Evolutionary conservation across 2,888 invertebrate species (phyloP).

Genomic region (Empis livida): DNA sequence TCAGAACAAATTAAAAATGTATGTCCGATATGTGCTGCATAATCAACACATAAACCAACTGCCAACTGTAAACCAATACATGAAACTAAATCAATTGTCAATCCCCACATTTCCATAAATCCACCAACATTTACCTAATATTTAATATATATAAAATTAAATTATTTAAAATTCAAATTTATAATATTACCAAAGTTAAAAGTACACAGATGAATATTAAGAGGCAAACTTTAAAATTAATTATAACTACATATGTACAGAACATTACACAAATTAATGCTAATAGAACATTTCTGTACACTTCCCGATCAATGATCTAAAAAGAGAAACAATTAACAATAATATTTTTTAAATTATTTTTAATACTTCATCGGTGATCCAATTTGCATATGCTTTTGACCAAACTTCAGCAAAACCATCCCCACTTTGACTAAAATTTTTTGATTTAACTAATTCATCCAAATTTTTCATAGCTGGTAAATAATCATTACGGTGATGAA

Average conservation of each 20-base stretch:
- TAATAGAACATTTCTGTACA: conserved; percentile 59
- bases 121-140: conserved; percentile 51
- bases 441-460: conserved; percentile 41
- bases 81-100: conserved; percentile 69
- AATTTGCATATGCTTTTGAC: conserved; percentile 58
- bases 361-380: conserved; percentile 61
- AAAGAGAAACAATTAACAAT: conserved; percentile 2
- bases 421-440: conserved; percentile 44
- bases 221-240: conserved; percentile 60
- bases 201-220: conserved; percentile 67
- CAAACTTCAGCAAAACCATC: conserved; percentile 53
- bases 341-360: conserved; percentile 1
- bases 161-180: background rate
- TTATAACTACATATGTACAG: conserved; percentile 63
- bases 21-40: conserved; percentile 70
- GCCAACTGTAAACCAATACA: conserved; percentile 69
- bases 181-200: conserved; percentile 45
- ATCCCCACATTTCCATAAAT: conserved; percentile 67
- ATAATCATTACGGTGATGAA: conserved; percentile 50
- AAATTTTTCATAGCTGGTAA: conserved; percentile 60
- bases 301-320: conserved; percentile 55
- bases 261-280: conserved; percentile 66
- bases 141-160: background rate
- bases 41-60: conserved; percentile 72
- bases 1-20: conserved; percentile 54